Conservation (phyloP, 2,888 invertebrate genomes). For the Caenorhabditis sulstoni region DNA sequence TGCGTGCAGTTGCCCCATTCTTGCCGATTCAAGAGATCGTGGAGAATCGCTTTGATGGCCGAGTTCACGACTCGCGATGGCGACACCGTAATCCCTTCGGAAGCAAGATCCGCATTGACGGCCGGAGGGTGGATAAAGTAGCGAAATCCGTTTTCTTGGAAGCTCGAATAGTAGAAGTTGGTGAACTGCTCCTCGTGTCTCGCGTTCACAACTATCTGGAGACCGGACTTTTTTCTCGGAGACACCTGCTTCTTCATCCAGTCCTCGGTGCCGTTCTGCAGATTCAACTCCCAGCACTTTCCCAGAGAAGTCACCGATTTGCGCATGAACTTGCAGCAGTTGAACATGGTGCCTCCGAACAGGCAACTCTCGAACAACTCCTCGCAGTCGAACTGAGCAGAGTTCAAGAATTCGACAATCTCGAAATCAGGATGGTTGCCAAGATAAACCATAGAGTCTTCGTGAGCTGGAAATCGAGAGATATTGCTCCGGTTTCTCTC, state of each 20-base stretch:
- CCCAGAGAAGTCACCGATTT: conserved; percentile 74
- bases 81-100: conserved; percentile 76
- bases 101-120: conserved; percentile 63
- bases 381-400: conserved; percentile 68
- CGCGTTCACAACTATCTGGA: conserved; percentile 70
- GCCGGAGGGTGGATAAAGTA: conserved; percentile 73
- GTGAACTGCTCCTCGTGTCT: conserved; percentile 68
- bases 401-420: conserved; percentile 55
- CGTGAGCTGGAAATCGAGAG: conserved; percentile 36
- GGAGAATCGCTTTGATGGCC: conserved; percentile 65
- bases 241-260: conserved; percentile 72
- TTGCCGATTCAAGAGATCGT: conserved; percentile 32
- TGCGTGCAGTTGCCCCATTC: conserved; percentile 44
- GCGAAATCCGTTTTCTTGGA: conserved; percentile 75
- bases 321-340: conserved; percentile 72
- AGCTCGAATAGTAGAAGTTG: conserved; percentile 63
- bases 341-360: conserved; percentile 64
- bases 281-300: conserved; percentile 69
- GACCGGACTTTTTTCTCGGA: conserved; percentile 60
- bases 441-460: conserved; percentile 20
- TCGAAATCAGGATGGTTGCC: conserved; percentile 53
- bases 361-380: conserved; percentile 70
- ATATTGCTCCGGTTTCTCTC: background rate
- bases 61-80: conserved; percentile 71
- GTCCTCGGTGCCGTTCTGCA: conserved; percentile 56